Evolutionary conservation across 2,888 invertebrate species (phyloP).

Genomic region (Tachina fera): DNA sequence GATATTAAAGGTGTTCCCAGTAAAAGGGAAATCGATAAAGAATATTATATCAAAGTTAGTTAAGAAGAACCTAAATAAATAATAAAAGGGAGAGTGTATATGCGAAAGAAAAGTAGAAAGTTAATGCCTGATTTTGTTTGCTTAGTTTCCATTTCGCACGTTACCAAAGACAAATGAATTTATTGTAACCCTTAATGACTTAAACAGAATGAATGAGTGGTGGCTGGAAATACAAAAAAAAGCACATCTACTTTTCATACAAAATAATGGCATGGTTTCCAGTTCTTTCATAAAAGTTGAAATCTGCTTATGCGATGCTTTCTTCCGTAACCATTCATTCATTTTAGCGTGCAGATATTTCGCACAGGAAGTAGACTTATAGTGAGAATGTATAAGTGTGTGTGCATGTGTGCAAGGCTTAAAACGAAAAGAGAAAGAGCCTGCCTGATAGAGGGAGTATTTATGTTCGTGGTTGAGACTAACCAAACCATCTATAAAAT

Average conservation of each 20-base stretch:
- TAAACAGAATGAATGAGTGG: constrained; percentile 72
- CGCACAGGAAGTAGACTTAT: constrained; percentile 9
- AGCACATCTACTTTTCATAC: not conserved
- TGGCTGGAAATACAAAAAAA: not conserved
- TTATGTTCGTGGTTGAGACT: not conserved
- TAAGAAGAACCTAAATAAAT: constrained; percentile 1
- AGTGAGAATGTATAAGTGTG: not conserved
- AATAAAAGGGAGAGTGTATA: not conserved
- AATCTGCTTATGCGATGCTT: constrained; percentile 23
- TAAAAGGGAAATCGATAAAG: constrained; percentile 13
- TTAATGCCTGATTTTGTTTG: constrained; percentile 57
- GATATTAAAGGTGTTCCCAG: not conserved
- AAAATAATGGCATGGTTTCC: constrained; percentile 9
- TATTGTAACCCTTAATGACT: constrained; percentile 80
- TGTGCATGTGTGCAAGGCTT: not conserved
- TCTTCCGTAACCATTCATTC: constrained; percentile 25
- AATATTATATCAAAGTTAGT: not conserved
- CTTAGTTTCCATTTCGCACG: constrained; percentile 69
- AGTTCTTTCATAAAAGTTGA: constrained; percentile 19
- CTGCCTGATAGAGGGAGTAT: not conserved
- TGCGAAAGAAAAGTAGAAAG: constrained; percentile 26
- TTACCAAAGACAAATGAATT: constrained; percentile 78
- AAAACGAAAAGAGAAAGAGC: not conserved
- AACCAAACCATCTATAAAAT: constrained; percentile 54
- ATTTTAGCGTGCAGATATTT: constrained; percentile 32